Evolutionary conservation across 1,140 invertebrate genomes (phyloP).

Genomic region (Tetramorium alpestre): DNA sequence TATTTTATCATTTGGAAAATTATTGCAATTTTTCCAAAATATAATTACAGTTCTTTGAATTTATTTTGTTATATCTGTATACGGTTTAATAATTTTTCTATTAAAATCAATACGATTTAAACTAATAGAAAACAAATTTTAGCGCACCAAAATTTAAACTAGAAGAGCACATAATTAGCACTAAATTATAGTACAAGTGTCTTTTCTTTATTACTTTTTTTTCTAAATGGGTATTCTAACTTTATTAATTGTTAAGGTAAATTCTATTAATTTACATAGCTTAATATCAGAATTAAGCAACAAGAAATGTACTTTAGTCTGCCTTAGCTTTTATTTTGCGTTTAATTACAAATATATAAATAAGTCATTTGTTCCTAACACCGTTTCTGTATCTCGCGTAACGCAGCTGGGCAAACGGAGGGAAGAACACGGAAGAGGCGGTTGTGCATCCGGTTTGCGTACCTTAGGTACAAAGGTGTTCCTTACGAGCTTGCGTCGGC

Average conservation of each 20-base stretch:
- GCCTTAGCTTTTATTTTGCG: neutral
- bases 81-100: neutral
- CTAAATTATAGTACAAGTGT: no score
- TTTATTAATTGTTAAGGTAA: neutral
- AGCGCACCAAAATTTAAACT: no score
- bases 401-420: slow-evolving; percentile 37
- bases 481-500: slow-evolving; percentile 51
- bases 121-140: neutral
- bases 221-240: no score
- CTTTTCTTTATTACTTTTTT: no score
- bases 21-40: neutral
- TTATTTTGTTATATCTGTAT: neutral
- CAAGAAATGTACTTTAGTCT: neutral
- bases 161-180: no score
- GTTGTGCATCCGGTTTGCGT: slow-evolving; percentile 56
- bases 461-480: slow-evolving; percentile 66
- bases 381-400: neutral
- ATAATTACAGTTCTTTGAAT: neutral
- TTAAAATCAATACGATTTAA: neutral
- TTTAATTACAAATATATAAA: neutral
- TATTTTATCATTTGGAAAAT: slow-evolving; percentile 7
- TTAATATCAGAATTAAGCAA: neutral
- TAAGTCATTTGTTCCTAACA: neutral
- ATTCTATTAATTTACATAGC: neutral
- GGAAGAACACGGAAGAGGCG: slow-evolving; percentile 59